Base-by-base conservation (phyloP, 2,888 invertebrate species). In the Lepeophtheirus nordmannii region DNA sequence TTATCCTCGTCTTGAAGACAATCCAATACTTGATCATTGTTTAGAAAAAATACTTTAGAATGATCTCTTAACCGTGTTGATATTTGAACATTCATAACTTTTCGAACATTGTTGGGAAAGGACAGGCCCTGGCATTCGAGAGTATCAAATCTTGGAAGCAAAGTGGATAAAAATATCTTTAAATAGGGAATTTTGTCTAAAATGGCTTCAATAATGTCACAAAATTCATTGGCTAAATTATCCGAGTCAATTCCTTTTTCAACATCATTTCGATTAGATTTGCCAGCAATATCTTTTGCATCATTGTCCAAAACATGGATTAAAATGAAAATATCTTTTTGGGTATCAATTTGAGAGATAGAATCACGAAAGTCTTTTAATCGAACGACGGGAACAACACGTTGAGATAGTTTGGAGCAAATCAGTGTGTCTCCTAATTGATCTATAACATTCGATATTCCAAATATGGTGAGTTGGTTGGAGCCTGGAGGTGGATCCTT, bases 81-180 rank as follows among this genome's bases (percentile, higher is more conserved):
- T 12, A 66, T 41, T 23, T 59, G 23, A 17, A 66, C 66, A 46
- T 66, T 66, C n/a, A 66, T 66, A 23, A 66, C 66, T 60, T 66
- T 66, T 9, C 66, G 39, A 14, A 66, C 66, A 61, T 60, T 66
- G 30, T 66, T 66, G 12, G 66, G 66, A 46, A 38, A 38, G 12
- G 60, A 39, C 40, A 66, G 30, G 14, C 38, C 23, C 20, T 14
- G 12, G 10, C 8, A n/a, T 11, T 53, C 53, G n/a, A 30, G 46
- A 23, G 17, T 23, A 30, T 63, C 63, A 63, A 46, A 63, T 56
- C 63, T 14, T 10, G 63, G 63, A 10, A 53, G 22, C 8, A 63
- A 30, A 14, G 56, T 63, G 9, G 63, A 63, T 1, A 63, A 9
- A 10, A 63, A 23, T 10, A 53, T 37, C 1, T 22, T 46, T 20